Percentiles rank a stretch among this genome's conserved stretches.
These are phyloP conservation scores for Caradrina clavipalpis DNA, from an alignment of 2,888 invertebrate species.

Conservation along the genomic window DNA sequence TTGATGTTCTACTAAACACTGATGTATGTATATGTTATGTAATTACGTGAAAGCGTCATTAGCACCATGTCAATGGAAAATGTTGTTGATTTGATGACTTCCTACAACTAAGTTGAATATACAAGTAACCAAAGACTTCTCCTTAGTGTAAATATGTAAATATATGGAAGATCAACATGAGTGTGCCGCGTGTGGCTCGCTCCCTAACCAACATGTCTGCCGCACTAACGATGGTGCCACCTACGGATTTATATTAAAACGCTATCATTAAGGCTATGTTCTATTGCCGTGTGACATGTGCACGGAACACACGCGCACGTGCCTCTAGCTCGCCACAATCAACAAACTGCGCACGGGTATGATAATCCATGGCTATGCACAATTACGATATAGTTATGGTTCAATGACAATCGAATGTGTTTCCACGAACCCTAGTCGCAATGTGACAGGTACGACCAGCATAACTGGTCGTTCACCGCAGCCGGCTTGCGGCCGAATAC, in stretches of 20 bases:
- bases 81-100: slow-evolving; percentile 25
- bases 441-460: not conserved
- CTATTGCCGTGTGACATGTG: not conserved
- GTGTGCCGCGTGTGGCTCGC: slow-evolving; percentile 3
- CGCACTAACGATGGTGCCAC: not conserved
- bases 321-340: not conserved
- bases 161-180: not conserved
- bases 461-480: no score
- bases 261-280: not conserved
- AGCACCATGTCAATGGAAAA: slow-evolving; percentile 36
- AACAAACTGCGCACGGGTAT: not conserved
- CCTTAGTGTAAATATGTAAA: no score
- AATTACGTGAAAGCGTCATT: slow-evolving; percentile 28
- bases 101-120: not conserved
- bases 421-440: not conserved
- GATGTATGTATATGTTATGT: slow-evolving; percentile 1
- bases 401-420: not conserved
- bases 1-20: slow-evolving; percentile 8
- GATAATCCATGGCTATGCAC: not conserved
- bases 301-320: not conserved
- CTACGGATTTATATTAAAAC: not conserved
- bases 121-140: not conserved
- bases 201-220: slow-evolving; percentile 16
- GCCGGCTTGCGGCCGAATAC: not conserved
- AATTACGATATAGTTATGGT: not conserved